A percentile compares a stretch with the other conserved stretches of the same genome.
Evolutionary conservation across 2,797 vertebrate genomes (phyloP).

Genomic region (Rhadinocentrus ornatus): DNA sequence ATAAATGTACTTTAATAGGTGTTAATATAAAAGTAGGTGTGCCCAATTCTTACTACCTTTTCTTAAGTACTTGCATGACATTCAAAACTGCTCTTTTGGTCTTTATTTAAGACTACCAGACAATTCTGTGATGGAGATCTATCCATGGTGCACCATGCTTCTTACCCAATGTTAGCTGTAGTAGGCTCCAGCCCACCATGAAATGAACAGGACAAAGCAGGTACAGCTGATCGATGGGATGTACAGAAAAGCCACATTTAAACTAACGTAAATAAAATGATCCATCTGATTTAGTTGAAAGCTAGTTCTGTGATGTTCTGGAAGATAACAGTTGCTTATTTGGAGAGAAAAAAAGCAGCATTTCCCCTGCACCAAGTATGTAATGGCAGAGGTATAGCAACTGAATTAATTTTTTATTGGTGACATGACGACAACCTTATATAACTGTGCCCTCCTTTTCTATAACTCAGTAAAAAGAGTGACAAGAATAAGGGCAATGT

Average conservation of each 20-base stretch:
- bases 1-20: not conserved
- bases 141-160: not conserved
- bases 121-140: not conserved
- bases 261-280: slow-evolving; percentile 10
- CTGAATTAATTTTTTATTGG: slow-evolving; percentile 71
- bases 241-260: not conserved
- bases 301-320: slow-evolving; percentile 25
- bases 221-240: not conserved
- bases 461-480: slow-evolving; percentile 56
- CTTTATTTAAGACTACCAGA: not conserved
- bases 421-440: slow-evolving; percentile 73
- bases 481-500: slow-evolving; percentile 64
- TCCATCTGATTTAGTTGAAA: slow-evolving; percentile 15
- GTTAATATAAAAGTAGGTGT: too few relatives aligned
- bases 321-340: slow-evolving; percentile 25
- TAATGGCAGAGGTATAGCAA: slow-evolving; percentile 63
- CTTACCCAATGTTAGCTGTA: not conserved
- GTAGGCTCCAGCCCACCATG: not conserved
- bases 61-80: not conserved
- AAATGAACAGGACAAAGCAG: not conserved
- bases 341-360: slow-evolving; percentile 21
- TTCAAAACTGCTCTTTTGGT: not conserved
- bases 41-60: not conserved
- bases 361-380: slow-evolving; percentile 56
- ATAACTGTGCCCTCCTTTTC: slow-evolving; percentile 75